phyloP scores from a whole-genome alignment of 2,797 vertebrate species.

The Smutsia gigantea region DNA sequence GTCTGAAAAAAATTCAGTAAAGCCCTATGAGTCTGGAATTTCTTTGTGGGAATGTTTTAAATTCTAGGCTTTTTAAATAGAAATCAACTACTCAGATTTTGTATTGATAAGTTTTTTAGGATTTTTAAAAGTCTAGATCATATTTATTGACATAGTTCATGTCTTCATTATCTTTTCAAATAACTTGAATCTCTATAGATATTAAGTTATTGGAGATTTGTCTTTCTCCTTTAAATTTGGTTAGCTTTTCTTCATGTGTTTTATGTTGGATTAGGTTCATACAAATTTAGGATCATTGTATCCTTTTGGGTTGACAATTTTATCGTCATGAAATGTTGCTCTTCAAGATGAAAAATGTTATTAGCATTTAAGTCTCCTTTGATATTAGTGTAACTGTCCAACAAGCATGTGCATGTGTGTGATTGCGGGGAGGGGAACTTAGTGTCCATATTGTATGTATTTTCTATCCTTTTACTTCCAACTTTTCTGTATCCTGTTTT shows the following conservation, averaged over 20 bases:
- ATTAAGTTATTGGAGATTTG: background rate
- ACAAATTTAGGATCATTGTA: background rate
- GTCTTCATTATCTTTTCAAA: background rate
- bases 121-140: background rate
- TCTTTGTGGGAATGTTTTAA: background rate
- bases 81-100: background rate
- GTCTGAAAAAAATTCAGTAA: background rate
- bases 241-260: background rate
- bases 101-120: background rate
- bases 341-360: background rate
- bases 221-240: background rate
- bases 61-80: background rate
- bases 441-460: background rate
- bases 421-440: background rate
- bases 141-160: background rate
- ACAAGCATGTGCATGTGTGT: background rate
- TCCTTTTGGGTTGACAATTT: background rate
- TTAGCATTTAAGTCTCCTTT: background rate
- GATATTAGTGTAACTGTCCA: accelerated
- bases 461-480: background rate
- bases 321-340: background rate
- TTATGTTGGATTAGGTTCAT: background rate
- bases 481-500: background rate
- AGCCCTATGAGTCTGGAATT: background rate
- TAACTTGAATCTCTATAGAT: background rate